Percentiles rank a stretch among this genome's conserved stretches.
Evolutionary conservation across 2,113 vertebrate species (phyloP).

Genomic region (Chlamydotis undulata): DNA sequence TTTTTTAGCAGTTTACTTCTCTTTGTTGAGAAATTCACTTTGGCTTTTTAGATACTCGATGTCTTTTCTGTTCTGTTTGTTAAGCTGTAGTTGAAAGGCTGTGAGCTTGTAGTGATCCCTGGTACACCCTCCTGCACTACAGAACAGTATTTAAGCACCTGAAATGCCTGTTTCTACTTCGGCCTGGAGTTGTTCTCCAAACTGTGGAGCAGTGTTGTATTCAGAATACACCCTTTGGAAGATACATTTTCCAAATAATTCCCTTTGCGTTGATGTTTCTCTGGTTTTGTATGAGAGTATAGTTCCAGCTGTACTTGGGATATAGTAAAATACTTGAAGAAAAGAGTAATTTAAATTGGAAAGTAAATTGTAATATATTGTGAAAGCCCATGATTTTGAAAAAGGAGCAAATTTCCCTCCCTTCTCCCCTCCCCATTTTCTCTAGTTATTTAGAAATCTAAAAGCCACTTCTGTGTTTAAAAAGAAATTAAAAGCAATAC

Average conservation of each 20-base stretch:
- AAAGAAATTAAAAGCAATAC: neutral
- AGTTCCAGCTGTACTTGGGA: neutral
- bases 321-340: neutral
- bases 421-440: accelerated
- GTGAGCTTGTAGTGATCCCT: neutral
- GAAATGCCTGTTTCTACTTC: neutral
- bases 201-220: neutral
- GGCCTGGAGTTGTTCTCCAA: neutral
- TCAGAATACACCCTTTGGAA: neutral
- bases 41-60: neutral
- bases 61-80: neutral
- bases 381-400: neutral
- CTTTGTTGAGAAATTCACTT: neutral
- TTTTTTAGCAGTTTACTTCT: neutral
- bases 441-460: neutral
- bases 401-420: neutral
- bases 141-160: neutral
- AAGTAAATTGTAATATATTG: neutral
- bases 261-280: neutral
- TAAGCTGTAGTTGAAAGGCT: neutral
- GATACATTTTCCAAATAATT: neutral
- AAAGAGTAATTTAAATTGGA: neutral
- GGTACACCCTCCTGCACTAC: neutral
- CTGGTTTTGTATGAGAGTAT: neutral
- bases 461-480: neutral